Percentiles rank a stretch among this genome's conserved stretches.
These are phyloP conservation scores for Eleginops maclovinus DNA, from an alignment of 2,113 vertebrate genomes.

Conservation along the genomic window DNA sequence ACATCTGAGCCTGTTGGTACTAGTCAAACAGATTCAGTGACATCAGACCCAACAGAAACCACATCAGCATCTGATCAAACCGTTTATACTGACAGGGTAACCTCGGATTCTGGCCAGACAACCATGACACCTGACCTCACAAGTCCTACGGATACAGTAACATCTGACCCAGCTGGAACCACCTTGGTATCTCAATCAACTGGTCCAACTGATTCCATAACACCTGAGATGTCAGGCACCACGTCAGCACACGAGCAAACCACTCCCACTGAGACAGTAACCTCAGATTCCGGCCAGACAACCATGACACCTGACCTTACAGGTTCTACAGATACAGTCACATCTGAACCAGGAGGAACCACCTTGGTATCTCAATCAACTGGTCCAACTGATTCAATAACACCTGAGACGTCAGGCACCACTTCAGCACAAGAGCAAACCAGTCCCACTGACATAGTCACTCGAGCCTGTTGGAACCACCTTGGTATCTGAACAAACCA, in stretches of 20 bases:
- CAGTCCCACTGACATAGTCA: too few species aligned
- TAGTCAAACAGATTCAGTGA: too few species aligned
- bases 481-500: neutral
- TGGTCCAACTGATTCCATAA: neutral
- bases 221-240: fast-evolving
- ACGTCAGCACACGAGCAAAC: fast-evolving
- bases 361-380: neutral
- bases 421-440: neutral
- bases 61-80: too few species aligned
- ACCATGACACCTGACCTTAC: neutral
- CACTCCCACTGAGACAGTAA: neutral
- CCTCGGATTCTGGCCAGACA: neutral
- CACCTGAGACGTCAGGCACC: too few species aligned
- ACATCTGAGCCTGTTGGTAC: too few species aligned
- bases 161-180: neutral
- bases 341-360: neutral
- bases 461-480: neutral
- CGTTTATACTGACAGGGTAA: neutral
- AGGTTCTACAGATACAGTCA: neutral
- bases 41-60: too few species aligned
- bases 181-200: neutral
- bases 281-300: neutral
- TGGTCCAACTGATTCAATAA: neutral
- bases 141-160: neutral
- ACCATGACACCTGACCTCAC: neutral